A percentile compares a stretch with the other conserved stretches of the same genome.
These are phyloP conservation scores for Stenopsyche tienmushanensis DNA, from an alignment of 1,140 invertebrate species.

Conservation along the genomic window DNA sequence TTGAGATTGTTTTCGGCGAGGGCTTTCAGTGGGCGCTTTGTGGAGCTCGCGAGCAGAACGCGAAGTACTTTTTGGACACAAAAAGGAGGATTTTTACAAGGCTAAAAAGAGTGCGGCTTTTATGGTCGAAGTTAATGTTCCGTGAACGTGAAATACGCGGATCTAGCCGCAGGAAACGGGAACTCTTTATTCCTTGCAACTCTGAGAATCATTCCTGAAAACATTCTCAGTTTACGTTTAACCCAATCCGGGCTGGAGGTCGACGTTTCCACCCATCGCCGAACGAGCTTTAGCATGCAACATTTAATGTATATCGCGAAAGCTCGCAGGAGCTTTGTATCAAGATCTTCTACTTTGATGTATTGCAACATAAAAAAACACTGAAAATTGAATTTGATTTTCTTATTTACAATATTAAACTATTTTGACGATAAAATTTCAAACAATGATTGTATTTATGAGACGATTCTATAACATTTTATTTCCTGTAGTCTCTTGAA, in stretches of 20 bases:
- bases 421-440: no score
- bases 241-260: not conserved
- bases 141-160: slow-evolving; percentile 38
- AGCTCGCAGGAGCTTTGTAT: no score
- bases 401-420: no score
- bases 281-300: no score
- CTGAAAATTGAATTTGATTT: no score
- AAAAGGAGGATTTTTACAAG: not conserved
- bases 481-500: no score
- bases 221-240: not conserved
- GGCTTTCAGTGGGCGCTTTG: not conserved
- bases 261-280: slow-evolving; percentile 9
- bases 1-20: no score
- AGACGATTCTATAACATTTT: no score
- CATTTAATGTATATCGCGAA: no score
- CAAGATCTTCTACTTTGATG: no score
- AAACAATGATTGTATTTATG: no score
- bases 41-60: not conserved
- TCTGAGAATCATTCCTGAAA: not conserved
- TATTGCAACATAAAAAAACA: no score
- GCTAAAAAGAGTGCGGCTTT: slow-evolving; percentile 30
- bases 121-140: slow-evolving; percentile 37
- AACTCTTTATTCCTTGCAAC: slow-evolving; percentile 14
- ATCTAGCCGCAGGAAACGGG: slow-evolving; percentile 20
- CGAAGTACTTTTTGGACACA: not conserved